A percentile compares a stretch with the other conserved stretches of the same genome.
phyloP scores from a whole-genome alignment of 2,113 vertebrate species.

The Gasterosteus nipponicus region DNA sequence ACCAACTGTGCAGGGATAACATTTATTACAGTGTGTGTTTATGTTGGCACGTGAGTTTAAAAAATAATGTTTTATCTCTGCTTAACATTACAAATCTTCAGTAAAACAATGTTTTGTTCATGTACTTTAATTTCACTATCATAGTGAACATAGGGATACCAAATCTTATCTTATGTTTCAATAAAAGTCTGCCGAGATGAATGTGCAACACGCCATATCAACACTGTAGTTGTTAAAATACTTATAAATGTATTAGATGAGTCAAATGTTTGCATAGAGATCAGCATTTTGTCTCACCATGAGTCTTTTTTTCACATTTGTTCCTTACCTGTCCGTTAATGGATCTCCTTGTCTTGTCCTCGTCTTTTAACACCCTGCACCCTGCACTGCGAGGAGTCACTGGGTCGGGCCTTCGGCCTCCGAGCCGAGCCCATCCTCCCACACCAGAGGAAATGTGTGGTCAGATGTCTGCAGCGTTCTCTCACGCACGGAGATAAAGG shows the following conservation, averaged over 20 bases:
- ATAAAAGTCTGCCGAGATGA: not conserved
- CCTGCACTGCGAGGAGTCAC: conserved; percentile 6
- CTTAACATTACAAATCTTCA: not conserved
- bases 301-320: not conserved
- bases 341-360: not conserved
- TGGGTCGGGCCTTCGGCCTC: conserved; percentile 43
- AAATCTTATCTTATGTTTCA: not conserved
- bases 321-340: not conserved
- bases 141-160: too few species aligned
- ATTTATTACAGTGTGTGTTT: not conserved
- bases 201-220: not conserved
- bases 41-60: not conserved
- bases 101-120: not conserved
- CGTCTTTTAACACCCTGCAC: conserved; percentile 6
- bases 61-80: not conserved
- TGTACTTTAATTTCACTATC: not conserved
- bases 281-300: not conserved
- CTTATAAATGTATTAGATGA: not conserved
- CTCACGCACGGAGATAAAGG: conserved; percentile 45
- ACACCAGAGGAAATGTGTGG: conserved; percentile 57
- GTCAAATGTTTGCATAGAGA: not conserved
- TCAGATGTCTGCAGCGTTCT: conserved; percentile 37
- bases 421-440: conserved; percentile 41
- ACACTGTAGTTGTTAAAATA: not conserved
- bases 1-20: not conserved